Evolutionary conservation across 2,113 vertebrate species (phyloP).

Genomic region (Ptilonorhynchus violaceus): DNA sequence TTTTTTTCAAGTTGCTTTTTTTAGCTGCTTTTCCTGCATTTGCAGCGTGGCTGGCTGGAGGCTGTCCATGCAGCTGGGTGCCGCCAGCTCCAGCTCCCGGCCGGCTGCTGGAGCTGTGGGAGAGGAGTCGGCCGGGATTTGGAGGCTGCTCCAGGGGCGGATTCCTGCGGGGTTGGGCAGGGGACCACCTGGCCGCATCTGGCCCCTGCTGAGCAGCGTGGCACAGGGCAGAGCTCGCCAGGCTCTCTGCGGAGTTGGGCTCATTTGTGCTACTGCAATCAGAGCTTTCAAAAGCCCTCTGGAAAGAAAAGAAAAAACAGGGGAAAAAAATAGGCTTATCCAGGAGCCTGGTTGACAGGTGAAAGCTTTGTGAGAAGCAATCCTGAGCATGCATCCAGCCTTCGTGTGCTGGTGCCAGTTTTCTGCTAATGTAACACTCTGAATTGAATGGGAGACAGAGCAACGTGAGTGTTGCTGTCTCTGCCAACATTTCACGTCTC

Average conservation of each 20-base stretch:
- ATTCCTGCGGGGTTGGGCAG: not conserved
- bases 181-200: rapidly evolving
- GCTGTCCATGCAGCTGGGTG: not conserved
- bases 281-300: not conserved
- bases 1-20: not conserved
- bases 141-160: not conserved
- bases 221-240: rapidly evolving
- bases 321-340: not conserved
- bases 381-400: not conserved
- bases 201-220: not conserved
- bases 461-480: not conserved
- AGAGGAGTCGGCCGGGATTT: rapidly evolving
- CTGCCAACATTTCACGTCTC: not conserved
- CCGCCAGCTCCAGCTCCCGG: not conserved
- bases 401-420: not conserved
- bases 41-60: not conserved
- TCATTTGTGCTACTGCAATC: not conserved
- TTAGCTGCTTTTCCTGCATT: not conserved
- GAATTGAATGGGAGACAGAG: not conserved
- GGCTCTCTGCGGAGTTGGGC: not conserved
- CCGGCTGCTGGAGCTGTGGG: not conserved
- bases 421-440: not conserved
- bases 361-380: not conserved
- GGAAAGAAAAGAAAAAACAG: not conserved
- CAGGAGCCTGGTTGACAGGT: not conserved